Evolutionary conservation across 35 echinoderm and acorn worm species (phyloP).

Genomic region (Ophiothrix spiculata): DNA sequence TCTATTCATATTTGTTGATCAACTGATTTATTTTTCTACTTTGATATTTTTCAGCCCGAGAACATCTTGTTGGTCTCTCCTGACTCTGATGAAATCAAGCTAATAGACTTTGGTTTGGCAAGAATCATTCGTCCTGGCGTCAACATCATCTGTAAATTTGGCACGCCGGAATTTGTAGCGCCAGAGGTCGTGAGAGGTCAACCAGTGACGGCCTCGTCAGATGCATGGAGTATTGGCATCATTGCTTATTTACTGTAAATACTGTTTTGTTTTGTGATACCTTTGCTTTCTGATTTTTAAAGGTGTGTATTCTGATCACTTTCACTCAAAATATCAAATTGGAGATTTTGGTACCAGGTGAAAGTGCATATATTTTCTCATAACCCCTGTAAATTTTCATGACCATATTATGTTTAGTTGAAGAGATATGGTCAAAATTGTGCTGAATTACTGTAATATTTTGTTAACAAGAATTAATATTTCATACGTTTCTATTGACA

Average conservation of each 20-base stretch:
- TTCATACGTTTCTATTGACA: no score
- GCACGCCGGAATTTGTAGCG: constrained; percentile 97
- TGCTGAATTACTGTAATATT: no score
- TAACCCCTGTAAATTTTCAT: no score
- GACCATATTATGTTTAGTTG: no score
- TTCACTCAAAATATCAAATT: no score
- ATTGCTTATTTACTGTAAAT: constrained; percentile 98
- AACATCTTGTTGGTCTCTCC: constrained; percentile 86
- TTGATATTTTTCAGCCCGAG: constrained; percentile 60
- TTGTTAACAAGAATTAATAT: no score
- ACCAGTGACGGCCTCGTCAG: constrained; percentile 74
- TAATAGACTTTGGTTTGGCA: constrained; percentile 97
- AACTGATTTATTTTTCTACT: not conserved
- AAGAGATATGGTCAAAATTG: no score
- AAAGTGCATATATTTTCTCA: no score
- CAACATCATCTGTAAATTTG: constrained; percentile 73
- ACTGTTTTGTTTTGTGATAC: no score
- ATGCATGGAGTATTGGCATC: constrained; percentile 94
- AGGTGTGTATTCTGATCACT: no score
- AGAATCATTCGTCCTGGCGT: constrained; percentile 58
- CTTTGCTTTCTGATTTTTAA: no score
- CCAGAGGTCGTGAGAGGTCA: constrained; percentile 80
- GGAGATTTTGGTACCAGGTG: no score
- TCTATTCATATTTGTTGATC: not conserved
- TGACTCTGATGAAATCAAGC: constrained; percentile 83